Percentiles rank a stretch among this genome's conserved stretches.
Conservation (phyloP, 2,888 invertebrate genomes). For the Callimorpha dominula region DNA sequence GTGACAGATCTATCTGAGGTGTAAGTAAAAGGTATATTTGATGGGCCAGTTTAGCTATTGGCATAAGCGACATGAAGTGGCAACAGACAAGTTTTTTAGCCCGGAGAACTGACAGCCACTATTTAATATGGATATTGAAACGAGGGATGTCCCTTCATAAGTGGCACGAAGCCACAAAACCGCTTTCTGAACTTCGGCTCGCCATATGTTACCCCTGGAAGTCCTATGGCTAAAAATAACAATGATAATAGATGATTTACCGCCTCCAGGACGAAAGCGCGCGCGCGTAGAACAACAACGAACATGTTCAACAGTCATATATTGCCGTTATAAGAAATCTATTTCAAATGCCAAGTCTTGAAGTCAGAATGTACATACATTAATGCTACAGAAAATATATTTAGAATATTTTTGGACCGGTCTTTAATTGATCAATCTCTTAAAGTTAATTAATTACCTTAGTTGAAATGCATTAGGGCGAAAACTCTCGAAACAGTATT, state of each 20-base stretch:
- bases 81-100: neutral
- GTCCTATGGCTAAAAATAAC: neutral
- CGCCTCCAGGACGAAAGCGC: too few species aligned
- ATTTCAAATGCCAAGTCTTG: neutral
- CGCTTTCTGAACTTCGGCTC: neutral
- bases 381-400: neutral
- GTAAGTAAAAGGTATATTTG: too few species aligned
- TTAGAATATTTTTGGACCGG: neutral
- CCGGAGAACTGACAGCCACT: neutral
- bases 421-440: neutral
- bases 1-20: too few species aligned
- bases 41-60: too few species aligned
- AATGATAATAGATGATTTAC: neutral
- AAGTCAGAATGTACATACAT: neutral
- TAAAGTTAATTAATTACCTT: neutral
- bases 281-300: neutral
- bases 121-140: too few species aligned
- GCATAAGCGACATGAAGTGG: too few species aligned
- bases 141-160: neutral
- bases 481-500: conserved; percentile 8
- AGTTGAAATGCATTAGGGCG: neutral
- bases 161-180: neutral
- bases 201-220: neutral
- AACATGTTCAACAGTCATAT: neutral
- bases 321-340: neutral